Base-by-base conservation (phyloP, 2,113 vertebrate genomes). In the Sitta europaea region DNA sequence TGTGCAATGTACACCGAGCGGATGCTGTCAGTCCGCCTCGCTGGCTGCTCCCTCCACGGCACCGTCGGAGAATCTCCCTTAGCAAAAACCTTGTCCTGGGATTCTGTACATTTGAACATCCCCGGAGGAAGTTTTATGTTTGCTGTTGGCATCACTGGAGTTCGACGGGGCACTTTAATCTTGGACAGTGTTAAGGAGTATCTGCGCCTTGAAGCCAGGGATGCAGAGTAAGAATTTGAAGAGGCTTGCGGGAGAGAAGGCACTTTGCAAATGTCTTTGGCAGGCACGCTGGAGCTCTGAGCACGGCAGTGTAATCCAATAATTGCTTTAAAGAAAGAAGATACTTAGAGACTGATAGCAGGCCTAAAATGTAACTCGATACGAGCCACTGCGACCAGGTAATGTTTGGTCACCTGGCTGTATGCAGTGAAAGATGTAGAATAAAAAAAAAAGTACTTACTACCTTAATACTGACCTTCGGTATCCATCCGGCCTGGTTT, bases 391-490 rank as follows among this genome's bases (percentile, higher is more conserved):
- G 48, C 47, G 73, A 70, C 71, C 91, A 94, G 80, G 8, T 22
- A 43, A 24, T 6, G 45, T 31, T 55, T 38, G 75, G 83, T 61
- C 92, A 77, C 53, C 17, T 22, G 54, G 74, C 82, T 89, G 59
- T 14, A 40, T 1, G 29, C n/a, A 38, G 19, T 9, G 33, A 21
- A 80, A 70, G 65, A 55, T 63, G 1, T 48, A 94, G 94, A 96
- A 91, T 84, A 94, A 96, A 91, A 92, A 90, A 88, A 92, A 88
- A 92, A 89, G 57, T 40, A 58, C 91, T 94, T 89, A 61, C 96
- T 97, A 97, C 98, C 98, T 98, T 96, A 98, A 97, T 98, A 99
- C 99, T 99, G 98, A 99, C 99, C 99, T 98, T 99, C 99, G 53
- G 97, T 97, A 92, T 98, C 98, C 42, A 96, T 82, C 96, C 96